phyloP scores from a whole-genome alignment of 2,888 invertebrate genomes.

The Taenaris catops region DNA sequence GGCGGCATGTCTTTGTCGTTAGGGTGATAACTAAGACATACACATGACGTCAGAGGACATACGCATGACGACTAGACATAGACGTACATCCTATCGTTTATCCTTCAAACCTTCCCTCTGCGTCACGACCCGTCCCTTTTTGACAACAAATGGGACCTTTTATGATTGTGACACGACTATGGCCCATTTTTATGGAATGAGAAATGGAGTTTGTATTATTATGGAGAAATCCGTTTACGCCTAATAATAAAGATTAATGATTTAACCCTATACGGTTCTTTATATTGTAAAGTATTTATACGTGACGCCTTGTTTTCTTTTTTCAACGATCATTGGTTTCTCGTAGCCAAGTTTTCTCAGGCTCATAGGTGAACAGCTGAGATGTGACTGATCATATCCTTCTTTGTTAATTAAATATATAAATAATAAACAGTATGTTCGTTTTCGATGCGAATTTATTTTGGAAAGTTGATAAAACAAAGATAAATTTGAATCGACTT shows the following conservation, averaged over 20 bases:
- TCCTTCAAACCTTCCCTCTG: slow-evolving; percentile 26
- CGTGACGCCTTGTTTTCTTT: background rate
- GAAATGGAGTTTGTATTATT: slow-evolving; percentile 9
- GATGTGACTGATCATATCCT: too few species aligned
- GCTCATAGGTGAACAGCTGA: too few species aligned
- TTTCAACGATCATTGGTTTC: too few species aligned
- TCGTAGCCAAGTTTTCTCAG: too few species aligned
- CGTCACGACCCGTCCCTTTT: slow-evolving; percentile 31
- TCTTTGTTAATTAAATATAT: too few species aligned
- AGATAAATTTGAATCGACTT: slow-evolving; percentile 57
- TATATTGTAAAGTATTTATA: slow-evolving; percentile 1
- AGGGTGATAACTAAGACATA: too few species aligned
- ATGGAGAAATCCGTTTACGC: slow-evolving; percentile 10
- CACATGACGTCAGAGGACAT: too few species aligned
- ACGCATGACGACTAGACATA: too few species aligned
- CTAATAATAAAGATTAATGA: slow-evolving; percentile 12
- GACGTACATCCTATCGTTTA: slow-evolving; percentile 16
- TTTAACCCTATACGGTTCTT: slow-evolving; percentile 5
- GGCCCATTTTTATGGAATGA: slow-evolving; percentile 18
- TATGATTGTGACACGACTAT: slow-evolving; percentile 10
- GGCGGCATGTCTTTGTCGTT: too few species aligned
- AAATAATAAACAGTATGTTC: too few species aligned
- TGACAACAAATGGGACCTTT: slow-evolving; percentile 18
- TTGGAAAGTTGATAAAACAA: slow-evolving; percentile 52
- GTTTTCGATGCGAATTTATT: slow-evolving; percentile 43